A percentile compares a stretch with the other conserved stretches of the same genome.
Evolutionary conservation across 2,797 vertebrate species (phyloP).

Genomic region (Danio aesculapii): DNA sequence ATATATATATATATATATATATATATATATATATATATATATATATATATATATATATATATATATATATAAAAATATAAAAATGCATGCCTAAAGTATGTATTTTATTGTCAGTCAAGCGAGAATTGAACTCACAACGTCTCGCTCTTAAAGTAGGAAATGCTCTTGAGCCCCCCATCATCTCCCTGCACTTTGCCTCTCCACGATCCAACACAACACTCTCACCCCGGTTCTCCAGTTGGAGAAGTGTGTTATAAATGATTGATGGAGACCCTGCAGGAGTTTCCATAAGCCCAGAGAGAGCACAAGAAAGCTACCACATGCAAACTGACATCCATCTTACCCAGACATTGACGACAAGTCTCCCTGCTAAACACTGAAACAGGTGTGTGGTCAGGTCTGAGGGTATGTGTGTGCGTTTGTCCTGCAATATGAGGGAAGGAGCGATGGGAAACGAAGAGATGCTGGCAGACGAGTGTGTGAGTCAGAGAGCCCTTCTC

Average conservation of each 20-base stretch:
- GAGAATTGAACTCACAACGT: background rate
- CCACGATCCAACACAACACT: constrained; percentile 11
- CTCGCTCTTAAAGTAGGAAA: background rate
- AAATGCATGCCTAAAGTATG: background rate
- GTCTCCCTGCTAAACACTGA: background rate
- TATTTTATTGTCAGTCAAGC: background rate
- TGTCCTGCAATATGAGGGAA: constrained; percentile 21
- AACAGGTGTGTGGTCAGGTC: constrained; percentile 32
- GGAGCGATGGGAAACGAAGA: constrained; percentile 29
- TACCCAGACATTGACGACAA: background rate
- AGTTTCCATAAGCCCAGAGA: constrained; percentile 39
- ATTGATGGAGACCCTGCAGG: constrained; percentile 40
- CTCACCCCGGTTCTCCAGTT: constrained; percentile 2
- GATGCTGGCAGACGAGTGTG: constrained; percentile 44
- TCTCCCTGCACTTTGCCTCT: constrained; percentile 8
- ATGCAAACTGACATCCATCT: constrained; percentile 2
- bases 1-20: too few relatives aligned
- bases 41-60: too few relatives aligned
- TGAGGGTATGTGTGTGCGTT: background rate
- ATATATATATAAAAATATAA: too few relatives aligned
- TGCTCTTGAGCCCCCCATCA: constrained; percentile 1
- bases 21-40: too few relatives aligned
- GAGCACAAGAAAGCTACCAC: background rate
- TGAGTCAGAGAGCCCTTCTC: constrained; percentile 62
- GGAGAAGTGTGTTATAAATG: constrained; percentile 39